Conservation (phyloP, 2,797 vertebrate genomes). For the Saguinus oedipus region DNA sequence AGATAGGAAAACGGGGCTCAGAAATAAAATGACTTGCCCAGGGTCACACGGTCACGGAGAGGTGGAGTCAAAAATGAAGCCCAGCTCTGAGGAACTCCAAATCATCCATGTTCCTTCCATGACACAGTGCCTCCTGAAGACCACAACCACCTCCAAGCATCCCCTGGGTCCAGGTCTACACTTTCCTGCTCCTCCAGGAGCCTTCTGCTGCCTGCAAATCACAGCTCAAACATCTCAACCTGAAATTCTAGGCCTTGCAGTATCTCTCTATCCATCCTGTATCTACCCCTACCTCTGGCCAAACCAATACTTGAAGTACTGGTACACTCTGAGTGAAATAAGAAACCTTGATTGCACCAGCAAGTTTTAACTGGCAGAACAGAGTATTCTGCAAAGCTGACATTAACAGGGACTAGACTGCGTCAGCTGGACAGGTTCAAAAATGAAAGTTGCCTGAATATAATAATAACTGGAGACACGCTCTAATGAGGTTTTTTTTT, state of each 20-base stretch:
- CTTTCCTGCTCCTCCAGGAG: not conserved
- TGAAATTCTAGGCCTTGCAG: not conserved
- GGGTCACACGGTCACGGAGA: not conserved
- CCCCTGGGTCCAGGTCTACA: not conserved
- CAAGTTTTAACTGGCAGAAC: not conserved
- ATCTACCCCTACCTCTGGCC: not conserved
- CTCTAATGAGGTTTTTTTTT: slow-evolving; percentile 50
- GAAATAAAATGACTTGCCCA: not conserved
- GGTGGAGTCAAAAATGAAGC: not conserved
- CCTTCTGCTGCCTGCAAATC: not conserved
- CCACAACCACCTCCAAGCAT: not conserved
- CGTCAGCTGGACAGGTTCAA: slow-evolving; percentile 54
- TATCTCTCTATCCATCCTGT: not conserved
- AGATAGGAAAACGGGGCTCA: not conserved
- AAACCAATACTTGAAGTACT: not conserved
- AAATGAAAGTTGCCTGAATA: slow-evolving; percentile 64
- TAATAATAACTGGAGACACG: slow-evolving; percentile 22
- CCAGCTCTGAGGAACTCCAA: not conserved
- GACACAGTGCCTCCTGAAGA: not conserved
- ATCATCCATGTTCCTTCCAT: not conserved
- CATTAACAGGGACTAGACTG: slow-evolving; percentile 18
- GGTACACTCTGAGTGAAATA: no score
- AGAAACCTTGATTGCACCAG: not conserved
- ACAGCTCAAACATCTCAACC: not conserved
- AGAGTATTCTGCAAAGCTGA: not conserved